phyloP scores from a whole-genome alignment of 2,888 invertebrate species.

The Clepsis dumicolana region DNA sequence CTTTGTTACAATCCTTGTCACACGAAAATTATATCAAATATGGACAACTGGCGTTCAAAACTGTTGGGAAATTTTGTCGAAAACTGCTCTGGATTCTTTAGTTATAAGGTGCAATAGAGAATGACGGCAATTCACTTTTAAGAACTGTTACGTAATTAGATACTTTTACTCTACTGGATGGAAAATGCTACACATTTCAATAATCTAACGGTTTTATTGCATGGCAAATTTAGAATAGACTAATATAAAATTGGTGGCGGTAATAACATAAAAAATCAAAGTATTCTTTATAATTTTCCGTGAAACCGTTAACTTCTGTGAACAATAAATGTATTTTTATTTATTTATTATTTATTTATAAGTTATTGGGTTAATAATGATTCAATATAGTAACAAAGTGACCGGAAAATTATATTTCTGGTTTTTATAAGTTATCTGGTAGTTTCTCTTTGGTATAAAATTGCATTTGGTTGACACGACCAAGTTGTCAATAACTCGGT shows the following conservation, averaged over 20 bases:
- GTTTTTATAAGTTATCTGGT: background rate
- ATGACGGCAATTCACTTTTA: conserved; percentile 7
- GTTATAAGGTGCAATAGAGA: conserved; percentile 11
- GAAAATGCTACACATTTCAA: conserved; percentile 14
- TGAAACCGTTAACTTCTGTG: no score
- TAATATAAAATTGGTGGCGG: conserved; percentile 28
- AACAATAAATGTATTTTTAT: no score
- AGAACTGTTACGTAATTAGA: background rate
- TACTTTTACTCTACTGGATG: background rate
- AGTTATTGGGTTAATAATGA: no score
- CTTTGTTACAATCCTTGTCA: background rate
- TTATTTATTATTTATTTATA: no score
- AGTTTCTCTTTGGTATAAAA: background rate
- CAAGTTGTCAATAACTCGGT: conserved; percentile 48
- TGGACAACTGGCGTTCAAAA: background rate
- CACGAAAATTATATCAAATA: background rate
- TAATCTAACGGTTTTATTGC: conserved; percentile 6
- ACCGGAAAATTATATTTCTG: background rate
- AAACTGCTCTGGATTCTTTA: background rate
- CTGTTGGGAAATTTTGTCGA: background rate
- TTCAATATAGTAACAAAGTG: background rate
- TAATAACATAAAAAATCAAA: background rate
- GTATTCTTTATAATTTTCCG: background rate
- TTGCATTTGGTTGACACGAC: background rate
- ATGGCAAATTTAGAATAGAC: conserved; percentile 18